These are phyloP conservation scores for Erpornis zantholeuca DNA, from an alignment of 2,113 vertebrate species.

Conservation along the genomic window DNA sequence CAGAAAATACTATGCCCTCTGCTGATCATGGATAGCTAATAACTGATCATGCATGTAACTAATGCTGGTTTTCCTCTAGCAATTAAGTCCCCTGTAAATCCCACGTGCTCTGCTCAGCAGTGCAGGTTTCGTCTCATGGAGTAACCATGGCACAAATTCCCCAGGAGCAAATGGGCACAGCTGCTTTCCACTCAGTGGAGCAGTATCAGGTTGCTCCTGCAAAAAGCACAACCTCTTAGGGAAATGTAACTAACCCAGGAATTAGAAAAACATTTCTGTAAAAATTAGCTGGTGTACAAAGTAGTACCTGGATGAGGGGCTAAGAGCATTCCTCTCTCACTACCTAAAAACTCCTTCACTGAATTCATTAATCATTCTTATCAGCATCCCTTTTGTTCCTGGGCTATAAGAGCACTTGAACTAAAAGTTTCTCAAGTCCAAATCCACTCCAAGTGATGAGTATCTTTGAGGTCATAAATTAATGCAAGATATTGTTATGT, in stretches of 20 bases:
- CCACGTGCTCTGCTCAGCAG: not conserved
- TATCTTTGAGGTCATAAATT: not conserved
- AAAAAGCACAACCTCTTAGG: not conserved
- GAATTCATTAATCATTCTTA: not conserved
- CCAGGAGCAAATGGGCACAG: not conserved
- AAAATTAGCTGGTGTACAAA: not conserved
- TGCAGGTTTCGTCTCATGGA: fast-evolving
- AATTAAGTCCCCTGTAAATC: not conserved
- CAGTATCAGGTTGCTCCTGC: not conserved
- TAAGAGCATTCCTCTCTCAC: not conserved
- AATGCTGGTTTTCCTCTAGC: not conserved
- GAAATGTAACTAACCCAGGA: not conserved
- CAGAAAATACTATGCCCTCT: not conserved
- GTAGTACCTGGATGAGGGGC: not conserved
- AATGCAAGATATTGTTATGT: not conserved
- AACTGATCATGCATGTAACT: not conserved
- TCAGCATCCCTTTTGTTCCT: not conserved
- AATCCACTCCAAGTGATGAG: not conserved
- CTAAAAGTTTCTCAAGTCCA: not conserved
- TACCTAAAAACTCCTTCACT: not conserved
- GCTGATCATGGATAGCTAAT: not conserved
- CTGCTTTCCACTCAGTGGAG: not conserved
- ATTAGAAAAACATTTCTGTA: not conserved
- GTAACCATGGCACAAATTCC: not conserved
- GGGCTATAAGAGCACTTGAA: not conserved